These are phyloP conservation scores for Dufourea novaeangliae DNA, from an alignment of 1,140 invertebrate species.

Conservation along the genomic window DNA sequence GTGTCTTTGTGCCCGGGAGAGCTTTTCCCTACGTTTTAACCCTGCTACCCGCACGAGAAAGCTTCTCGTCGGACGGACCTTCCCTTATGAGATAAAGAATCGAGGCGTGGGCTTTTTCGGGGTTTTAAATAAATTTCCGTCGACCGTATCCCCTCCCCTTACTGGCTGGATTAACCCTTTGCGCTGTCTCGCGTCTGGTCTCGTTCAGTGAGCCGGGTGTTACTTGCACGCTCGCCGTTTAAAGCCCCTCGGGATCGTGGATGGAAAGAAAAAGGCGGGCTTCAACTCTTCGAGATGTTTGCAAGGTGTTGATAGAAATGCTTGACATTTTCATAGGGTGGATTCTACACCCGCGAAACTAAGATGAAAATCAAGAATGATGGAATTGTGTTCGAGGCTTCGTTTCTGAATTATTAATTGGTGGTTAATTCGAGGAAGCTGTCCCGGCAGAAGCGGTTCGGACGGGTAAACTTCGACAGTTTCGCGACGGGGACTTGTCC, in stretches of 20 bases:
- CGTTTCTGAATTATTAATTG: no score
- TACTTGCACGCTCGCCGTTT: conserved; percentile 8
- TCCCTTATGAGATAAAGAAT: conserved; percentile 21
- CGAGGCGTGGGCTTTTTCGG: conserved; percentile 48
- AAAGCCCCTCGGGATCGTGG: neutral
- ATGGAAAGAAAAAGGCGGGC: conserved; percentile 1
- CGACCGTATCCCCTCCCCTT: conserved; percentile 50
- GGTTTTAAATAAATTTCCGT: conserved; percentile 62
- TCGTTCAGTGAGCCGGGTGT: neutral
- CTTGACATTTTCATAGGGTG: no score
- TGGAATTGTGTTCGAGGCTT: no score
- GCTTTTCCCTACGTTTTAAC: neutral
- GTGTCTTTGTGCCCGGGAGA: neutral
- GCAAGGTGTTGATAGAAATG: no score
- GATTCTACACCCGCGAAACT: no score
- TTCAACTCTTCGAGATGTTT: no score
- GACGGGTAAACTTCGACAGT: neutral
- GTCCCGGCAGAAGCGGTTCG: neutral
- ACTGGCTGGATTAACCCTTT: conserved; percentile 39
- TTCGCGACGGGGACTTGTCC: neutral
- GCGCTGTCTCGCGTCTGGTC: conserved; percentile 15
- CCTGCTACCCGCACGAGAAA: neutral
- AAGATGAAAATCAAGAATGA: no score
- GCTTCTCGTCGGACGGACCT: neutral
- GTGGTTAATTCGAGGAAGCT: neutral